Base-by-base conservation (phyloP, 2,113 vertebrate genomes). In the Xenus cinereus region DNA sequence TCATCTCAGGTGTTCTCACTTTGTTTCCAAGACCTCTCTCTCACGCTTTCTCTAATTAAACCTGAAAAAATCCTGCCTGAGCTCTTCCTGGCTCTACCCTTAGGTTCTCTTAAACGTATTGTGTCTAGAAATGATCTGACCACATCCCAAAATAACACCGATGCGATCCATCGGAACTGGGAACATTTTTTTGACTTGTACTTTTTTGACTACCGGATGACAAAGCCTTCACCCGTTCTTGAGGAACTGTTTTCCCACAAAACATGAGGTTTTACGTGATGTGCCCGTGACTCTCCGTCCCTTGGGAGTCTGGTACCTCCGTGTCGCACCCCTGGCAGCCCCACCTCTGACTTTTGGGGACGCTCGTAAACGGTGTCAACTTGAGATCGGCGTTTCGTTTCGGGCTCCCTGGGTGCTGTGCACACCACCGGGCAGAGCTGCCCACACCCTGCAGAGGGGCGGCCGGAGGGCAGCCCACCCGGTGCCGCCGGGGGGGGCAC, bases 311-410 rank as follows among this genome's bases (percentile, higher is more conserved):
- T 20, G 18, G 6, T 3, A 43, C 35, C 85, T 7, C 19, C 3
- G 5, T 4, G 22, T n/a, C 4, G 2, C 37, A 9, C 27, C 46
- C 39, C 8, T 14, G 3, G 30, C 33, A 69, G n/a, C 50, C 14
- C 9, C 1, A 0, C 46, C 3, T 37, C 28, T 0, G 16, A 60
- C 33, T 73, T 69, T 24, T 4, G 14, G 50, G 22, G 23, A 1
- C 2, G 13, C 22, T 50, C 2, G 27, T 39, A 20, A 41, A 26
- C 48, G 43, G 33, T 14, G 15, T 0, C 16, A 1, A 0, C 35
- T 4, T 1, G 11, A 13, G 35, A 20, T 18, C 1, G 10, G 35
- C 41, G 0, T 4, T 9, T 9, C 33, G 1, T 33, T 3, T 15
- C 4, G 56, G 54, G 8, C 8, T 16, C 32, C 8, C 28, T 35